Conservation (phyloP, 2,113 vertebrate genomes). For the Cyphomyrus discorhynchus region DNA sequence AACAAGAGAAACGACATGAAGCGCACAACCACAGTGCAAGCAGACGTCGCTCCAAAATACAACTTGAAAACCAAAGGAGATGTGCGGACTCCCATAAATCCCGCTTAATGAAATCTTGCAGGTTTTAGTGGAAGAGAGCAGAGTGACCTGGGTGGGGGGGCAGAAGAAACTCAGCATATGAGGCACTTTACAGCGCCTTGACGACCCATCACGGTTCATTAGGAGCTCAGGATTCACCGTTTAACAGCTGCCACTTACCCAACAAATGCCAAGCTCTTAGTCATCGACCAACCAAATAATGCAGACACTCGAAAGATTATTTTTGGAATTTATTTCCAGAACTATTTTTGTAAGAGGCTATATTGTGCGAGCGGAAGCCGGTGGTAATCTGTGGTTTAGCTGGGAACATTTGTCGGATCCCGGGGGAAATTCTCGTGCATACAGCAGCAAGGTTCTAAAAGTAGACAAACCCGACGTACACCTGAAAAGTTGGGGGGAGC, state of each 20-base stretch:
- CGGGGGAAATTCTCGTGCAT: background rate
- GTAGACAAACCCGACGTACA: background rate
- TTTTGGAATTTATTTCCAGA: background rate
- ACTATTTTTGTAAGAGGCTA: background rate
- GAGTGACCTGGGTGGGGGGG: background rate
- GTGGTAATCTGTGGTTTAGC: background rate
- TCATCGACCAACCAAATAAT: background rate
- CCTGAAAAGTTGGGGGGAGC: background rate
- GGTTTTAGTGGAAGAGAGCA: background rate
- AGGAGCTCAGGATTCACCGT: background rate
- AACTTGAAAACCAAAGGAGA: background rate
- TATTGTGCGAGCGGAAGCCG: background rate
- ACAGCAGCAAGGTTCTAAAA: background rate
- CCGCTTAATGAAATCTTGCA: background rate
- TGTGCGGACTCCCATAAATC: background rate
- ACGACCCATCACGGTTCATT: background rate
- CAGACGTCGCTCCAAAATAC: background rate
- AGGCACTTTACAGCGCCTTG: background rate
- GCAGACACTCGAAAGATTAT: background rate
- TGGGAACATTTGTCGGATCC: background rate
- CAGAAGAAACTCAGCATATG: background rate
- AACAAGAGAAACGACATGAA: background rate
- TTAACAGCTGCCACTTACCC: background rate
- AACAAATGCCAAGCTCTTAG: background rate
- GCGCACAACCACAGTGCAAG: background rate